Conservation (phyloP, 2,888 invertebrate species). For the Lithophane semibrunnea region DNA sequence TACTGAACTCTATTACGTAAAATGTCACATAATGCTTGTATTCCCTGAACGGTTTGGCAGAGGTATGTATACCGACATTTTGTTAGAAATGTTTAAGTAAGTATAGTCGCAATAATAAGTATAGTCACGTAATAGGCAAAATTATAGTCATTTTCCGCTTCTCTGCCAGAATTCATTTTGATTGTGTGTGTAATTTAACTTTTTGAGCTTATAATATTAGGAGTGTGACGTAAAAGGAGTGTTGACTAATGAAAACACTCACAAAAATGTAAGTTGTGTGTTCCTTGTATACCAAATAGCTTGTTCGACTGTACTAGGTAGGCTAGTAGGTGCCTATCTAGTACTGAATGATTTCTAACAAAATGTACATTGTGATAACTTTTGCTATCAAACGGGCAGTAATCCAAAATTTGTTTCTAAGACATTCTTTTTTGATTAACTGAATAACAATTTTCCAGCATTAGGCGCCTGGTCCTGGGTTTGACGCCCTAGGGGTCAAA, state of each 20-base stretch:
- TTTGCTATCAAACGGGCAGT: background rate
- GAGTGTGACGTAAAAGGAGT: too few relatives aligned
- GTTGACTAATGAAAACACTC: too few relatives aligned
- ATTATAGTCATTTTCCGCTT: too few relatives aligned
- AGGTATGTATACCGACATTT: background rate
- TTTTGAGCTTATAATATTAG: too few relatives aligned
- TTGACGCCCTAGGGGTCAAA: background rate
- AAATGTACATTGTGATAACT: background rate
- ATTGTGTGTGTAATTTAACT: too few relatives aligned
- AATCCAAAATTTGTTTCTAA: background rate
- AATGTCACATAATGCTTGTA: background rate
- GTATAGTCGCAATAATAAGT: too few relatives aligned
- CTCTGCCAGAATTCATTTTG: too few relatives aligned
- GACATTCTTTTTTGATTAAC: background rate
- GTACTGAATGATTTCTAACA: background rate
- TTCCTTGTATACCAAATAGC: too few relatives aligned
- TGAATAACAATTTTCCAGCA: background rate
- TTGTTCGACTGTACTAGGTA: background rate
- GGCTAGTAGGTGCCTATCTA: background rate
- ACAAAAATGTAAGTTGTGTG: too few relatives aligned
- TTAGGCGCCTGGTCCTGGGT: too few relatives aligned
- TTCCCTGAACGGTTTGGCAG: background rate
- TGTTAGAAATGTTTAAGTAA: background rate
- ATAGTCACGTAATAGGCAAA: too few relatives aligned
- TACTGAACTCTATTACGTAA: background rate